Percentiles rank a stretch among this genome's conserved stretches.
These are phyloP conservation scores for Thymelicus acteon DNA, from an alignment of 2,888 invertebrate species.

Conservation along the genomic window DNA sequence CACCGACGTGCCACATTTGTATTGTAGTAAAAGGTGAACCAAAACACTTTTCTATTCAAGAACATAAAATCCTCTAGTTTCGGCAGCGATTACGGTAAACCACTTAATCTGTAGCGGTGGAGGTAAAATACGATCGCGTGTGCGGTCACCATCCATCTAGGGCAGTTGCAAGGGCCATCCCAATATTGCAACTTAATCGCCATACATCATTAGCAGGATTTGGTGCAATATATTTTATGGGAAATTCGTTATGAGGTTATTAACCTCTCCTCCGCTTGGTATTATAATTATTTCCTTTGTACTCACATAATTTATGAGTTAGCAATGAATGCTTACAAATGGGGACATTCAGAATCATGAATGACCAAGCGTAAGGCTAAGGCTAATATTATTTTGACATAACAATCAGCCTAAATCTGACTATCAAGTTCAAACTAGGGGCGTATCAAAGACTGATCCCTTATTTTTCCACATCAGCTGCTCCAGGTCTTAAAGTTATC, in stretches of 20 bases:
- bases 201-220: conserved; percentile 60
- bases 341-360: too few relatives aligned
- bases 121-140: conserved; percentile 73
- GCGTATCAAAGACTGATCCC: too few relatives aligned
- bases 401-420: too few relatives aligned
- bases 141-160: conserved; percentile 58
- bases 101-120: conserved; percentile 60
- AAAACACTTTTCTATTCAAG: conserved; percentile 2
- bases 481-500: too few relatives aligned
- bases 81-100: conserved; percentile 46
- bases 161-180: conserved; percentile 68
- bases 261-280: not conserved
- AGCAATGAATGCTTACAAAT: not conserved
- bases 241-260: conserved; percentile 21
- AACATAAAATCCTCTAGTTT: conserved; percentile 25
- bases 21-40: too few relatives aligned
- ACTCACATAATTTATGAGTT: not conserved
- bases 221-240: conserved; percentile 29
- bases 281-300: not conserved
- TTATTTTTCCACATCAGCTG: too few relatives aligned
- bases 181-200: conserved; percentile 77
- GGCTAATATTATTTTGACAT: too few relatives aligned
- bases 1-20: too few relatives aligned
- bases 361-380: too few relatives aligned
- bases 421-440: too few relatives aligned